A percentile compares a stretch with the other conserved stretches of the same genome.
Evolutionary conservation across 2,797 vertebrate species (phyloP).

Genomic region (Prunella strophiata): DNA sequence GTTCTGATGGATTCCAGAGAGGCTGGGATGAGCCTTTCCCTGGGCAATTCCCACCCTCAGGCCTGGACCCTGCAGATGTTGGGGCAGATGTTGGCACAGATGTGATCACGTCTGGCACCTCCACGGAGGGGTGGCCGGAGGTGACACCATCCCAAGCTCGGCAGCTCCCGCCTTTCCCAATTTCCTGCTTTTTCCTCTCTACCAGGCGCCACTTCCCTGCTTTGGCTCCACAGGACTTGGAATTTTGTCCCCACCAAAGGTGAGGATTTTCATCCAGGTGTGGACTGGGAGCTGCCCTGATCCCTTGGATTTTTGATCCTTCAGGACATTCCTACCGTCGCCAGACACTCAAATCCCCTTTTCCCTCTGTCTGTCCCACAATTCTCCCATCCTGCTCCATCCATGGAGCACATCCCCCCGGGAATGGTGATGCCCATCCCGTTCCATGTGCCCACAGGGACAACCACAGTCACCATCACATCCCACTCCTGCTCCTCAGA

Average conservation of each 20-base stretch:
- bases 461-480: background rate
- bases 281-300: background rate
- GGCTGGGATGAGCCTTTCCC: background rate
- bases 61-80: background rate
- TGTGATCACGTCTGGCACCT: background rate
- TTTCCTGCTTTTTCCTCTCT: background rate
- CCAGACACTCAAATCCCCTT: accelerated
- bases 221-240: background rate
- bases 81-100: background rate
- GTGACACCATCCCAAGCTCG: background rate
- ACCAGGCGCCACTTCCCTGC: accelerated
- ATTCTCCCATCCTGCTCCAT: background rate
- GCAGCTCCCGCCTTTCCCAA: background rate
- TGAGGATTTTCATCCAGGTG: background rate
- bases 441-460: accelerated
- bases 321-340: background rate
- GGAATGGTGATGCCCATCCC: background rate
- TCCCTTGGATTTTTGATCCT: background rate
- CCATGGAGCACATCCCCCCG: accelerated
- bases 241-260: background rate
- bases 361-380: background rate
- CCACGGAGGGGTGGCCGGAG: accelerated
- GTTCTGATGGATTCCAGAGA: accelerated
- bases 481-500: background rate
- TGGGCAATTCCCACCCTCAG: background rate